These are phyloP conservation scores for Yponomeuta sedellus DNA, from an alignment of 2,888 invertebrate species.

Conservation along the genomic window DNA sequence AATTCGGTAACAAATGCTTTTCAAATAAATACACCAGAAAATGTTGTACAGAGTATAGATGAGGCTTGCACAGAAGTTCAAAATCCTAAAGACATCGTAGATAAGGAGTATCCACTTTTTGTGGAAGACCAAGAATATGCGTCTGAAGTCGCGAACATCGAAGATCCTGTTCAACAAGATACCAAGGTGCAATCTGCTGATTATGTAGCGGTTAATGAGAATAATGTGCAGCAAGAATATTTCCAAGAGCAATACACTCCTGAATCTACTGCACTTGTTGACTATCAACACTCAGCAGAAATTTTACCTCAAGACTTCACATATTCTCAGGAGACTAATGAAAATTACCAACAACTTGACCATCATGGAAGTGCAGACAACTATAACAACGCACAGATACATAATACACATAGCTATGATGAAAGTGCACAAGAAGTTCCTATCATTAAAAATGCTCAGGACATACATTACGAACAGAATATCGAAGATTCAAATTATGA, in stretches of 20 bases:
- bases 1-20: not conserved
- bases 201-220: not conserved
- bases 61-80: not conserved
- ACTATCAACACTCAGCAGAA: not conserved
- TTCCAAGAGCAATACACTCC: not conserved
- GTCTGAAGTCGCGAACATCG: not conserved
- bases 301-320: not conserved
- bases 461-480: conserved; percentile 26
- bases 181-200: not conserved
- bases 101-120: not conserved
- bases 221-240: not conserved
- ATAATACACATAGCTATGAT: conserved; percentile 21
- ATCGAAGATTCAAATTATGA: conserved; percentile 30
- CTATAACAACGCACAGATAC: not conserved
- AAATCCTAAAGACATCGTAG: not conserved
- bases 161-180: not conserved
- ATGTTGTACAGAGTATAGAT: not conserved
- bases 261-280: not conserved
- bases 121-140: not conserved
- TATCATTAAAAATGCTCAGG: conserved; percentile 23
- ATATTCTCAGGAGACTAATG: conserved; percentile 27
- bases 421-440: conserved; percentile 27
- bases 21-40: not conserved
- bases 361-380: not conserved
- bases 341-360: conserved; percentile 25